Base-by-base conservation (phyloP, 92 coral and sea anemone species). In the Montipora capitata region DNA sequence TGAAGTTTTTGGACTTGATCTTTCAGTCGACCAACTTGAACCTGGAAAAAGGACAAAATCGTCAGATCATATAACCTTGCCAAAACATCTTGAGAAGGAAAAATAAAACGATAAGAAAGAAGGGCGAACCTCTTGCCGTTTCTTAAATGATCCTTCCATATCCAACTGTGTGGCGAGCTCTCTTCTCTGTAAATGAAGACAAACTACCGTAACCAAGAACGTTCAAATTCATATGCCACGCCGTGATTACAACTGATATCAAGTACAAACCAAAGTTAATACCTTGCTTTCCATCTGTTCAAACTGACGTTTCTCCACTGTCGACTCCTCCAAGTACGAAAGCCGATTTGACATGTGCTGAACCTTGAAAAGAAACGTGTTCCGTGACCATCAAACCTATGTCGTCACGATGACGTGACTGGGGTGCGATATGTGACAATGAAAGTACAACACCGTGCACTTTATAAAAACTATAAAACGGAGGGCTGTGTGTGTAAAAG, bases 261-360 rank as follows among this genome's bases (percentile, higher is more conserved):
- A 48, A 48, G 7, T 48, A 5, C 10, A 48, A 12, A 56, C 40
- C 8, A 10, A 69, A 71, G 40, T 52, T 39, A 72, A 71, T 85
- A 97, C 99, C 99, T 95, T 97, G 93, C 95, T 96, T 59, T 91
- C 98, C 95, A 96, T 94, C 38, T 94, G 91, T 48, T 88, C 95
- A 49, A 96, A 91, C 35, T 89, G 88, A 63, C 87, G 96, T 89
- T 94, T 96, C 48, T 97, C 98, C 4, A 97, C 98, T 13, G 99
- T 90, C 1, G 96, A 94, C 52, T 94, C 99, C 61, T 97, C 99
- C 74, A 95, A 80, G 87, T 96, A 97, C 8, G 94, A 89, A 80
- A 97, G 85, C 10, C 98, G 88, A 72, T 92, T 79, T 5, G 87
- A 83, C 95, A 97, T 90, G 38, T 90, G 89, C 68, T 83, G 89